A percentile compares a stretch with the other conserved stretches of the same genome.
phyloP scores from a whole-genome alignment of 2,888 invertebrate species.

The Pediacus dermestoides region DNA sequence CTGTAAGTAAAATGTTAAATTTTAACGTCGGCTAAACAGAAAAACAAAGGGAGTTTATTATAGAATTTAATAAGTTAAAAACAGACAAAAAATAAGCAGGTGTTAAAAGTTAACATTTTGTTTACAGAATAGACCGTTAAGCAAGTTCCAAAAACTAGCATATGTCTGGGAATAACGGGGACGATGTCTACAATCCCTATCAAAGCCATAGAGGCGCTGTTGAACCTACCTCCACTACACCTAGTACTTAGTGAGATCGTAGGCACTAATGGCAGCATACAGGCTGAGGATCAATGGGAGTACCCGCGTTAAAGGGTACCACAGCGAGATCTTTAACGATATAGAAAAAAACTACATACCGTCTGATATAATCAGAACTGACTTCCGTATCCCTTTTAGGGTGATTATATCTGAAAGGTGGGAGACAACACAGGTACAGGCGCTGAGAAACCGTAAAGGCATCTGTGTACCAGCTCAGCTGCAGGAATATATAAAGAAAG shows the following conservation, averaged over 20 bases:
- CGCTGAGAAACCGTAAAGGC: no score
- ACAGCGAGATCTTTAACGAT: constrained; percentile 1
- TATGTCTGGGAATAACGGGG: constrained; percentile 11
- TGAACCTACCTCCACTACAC: constrained; percentile 9
- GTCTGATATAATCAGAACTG: not conserved
- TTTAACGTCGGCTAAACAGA: no score
- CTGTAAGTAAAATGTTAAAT: no score
- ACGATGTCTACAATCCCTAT: constrained; percentile 12
- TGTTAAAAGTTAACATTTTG: no score
- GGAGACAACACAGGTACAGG: not conserved
- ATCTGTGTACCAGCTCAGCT: no score
- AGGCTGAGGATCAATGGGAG: not conserved
- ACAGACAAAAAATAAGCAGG: no score
- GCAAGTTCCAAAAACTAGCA: constrained; percentile 12
- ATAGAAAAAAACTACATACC: not conserved
- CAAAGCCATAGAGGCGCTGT: constrained; percentile 12
- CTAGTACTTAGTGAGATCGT: constrained; percentile 3
- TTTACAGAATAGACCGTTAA: no score
- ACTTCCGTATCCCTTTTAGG: constrained; percentile 2
- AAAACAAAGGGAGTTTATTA: no score
- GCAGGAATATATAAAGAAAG: no score
- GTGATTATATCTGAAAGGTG: not conserved
- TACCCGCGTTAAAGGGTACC: not conserved
- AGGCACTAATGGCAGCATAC: constrained; percentile 1
- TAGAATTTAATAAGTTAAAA: no score